Evolutionary conservation across 1,140 invertebrate species (phyloP), one percentile per base, ranked within the genome.

Genomic region (Procambarus virginalis): DNA sequence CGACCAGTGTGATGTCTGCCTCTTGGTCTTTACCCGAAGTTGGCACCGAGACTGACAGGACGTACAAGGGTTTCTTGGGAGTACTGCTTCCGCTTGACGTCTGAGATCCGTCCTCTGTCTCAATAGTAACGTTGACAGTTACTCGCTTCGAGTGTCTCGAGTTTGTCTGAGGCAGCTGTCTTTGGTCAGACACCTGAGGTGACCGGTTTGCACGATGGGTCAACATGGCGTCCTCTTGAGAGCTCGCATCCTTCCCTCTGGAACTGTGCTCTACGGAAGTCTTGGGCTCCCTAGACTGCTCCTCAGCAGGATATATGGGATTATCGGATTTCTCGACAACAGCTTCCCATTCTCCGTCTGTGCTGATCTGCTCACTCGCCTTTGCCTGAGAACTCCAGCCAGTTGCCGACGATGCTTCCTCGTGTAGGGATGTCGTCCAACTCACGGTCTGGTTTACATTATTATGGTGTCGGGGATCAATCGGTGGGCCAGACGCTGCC

Each of bases 41-140:
- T 9, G 96, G 96, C 84, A 97, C 95, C 76, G 95, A 96, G 88
- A 97, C 95, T 88, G 96, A 96, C 91, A 97, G 93, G 68, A 96
- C 95, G 94, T 96, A 97, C 89, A 97, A 94, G 73, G 96, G 96
- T 92, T 95, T 89, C 22, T 91, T 85, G 48, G 77, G 45, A 45
- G 70, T 84, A 2, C 76, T 58, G 22, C 75, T 34, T 22, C 95
- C 92, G 95, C 94, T 92, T 17, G 78, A 51, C n/a, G 94, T 93
- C 92, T 94, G 94, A 92, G 93, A 94, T 91, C 94, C 94, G 91
- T 95, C 95, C 92, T 96, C 96, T 34, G 95, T 95, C 34, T 95
- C 95, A 92, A 97, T 96, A 3, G 96, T 96, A 86, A 97, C 94
- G 94, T 97, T 97, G 78, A 97, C 96, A 91, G 96, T 94, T 91